Base-by-base conservation (phyloP, 2,888 invertebrate genomes). In the Scaptomyza polygonia region DNA sequence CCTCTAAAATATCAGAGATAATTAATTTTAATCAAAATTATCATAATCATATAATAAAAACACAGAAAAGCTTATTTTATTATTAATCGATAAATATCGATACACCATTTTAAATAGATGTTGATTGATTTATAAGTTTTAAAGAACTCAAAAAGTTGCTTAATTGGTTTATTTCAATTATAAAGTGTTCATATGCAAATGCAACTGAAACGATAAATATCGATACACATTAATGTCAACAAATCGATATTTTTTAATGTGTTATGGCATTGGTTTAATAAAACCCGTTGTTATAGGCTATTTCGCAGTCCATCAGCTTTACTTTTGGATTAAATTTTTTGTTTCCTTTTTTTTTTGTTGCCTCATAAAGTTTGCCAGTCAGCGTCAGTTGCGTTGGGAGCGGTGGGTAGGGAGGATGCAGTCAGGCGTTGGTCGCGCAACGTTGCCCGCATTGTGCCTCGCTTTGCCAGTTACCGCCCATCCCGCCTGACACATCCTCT, bases 381-480 rank as follows among this genome's bases (percentile, higher is more conserved):
- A 42, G 59, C 39, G 39, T 40, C 55, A 59, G 67, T 45, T 56
- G 29, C 27, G 34, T 39, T 39, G 9, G 5, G 5, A 4, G 16
- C 4, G 39, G 1, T 0, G 39, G 39, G 16, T 0, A 3, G 32
- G n/a, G 32, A 5, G 32, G 54, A 47, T 44, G 55, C 59, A 39
- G 59, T 61, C 62, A 39, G 73, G 34, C 59, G 68, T 63, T 74
- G 54, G 69, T 68, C 86, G 70, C 77, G 70, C 77, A 88, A 78
- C 74, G 72, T 79, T 77, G 78, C 81, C 76, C 87, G 87, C 88
- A 80, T 83, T 84, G 85, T 88, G 85, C 72, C 70, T 56, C 18
- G 40, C 59, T 18, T 57, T 44, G 45, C 25, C 49, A 36, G 43
- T 36, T 42, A 27, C 42, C 18, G 34, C 30, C 0, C 48, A n/a